Evolutionary conservation across 1,140 invertebrate genomes (phyloP).

Genomic region (Probaryconus sp.): DNA sequence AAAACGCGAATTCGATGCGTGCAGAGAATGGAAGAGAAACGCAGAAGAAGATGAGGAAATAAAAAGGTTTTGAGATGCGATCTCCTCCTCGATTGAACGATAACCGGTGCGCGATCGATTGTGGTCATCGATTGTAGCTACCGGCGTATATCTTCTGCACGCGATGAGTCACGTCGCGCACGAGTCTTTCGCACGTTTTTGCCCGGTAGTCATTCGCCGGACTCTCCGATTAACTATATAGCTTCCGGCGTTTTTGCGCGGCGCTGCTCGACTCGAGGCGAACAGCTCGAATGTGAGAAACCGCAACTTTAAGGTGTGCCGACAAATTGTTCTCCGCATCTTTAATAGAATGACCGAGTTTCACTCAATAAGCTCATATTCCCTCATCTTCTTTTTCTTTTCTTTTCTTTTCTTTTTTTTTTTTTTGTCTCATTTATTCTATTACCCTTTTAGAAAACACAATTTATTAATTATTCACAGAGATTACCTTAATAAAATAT

Average conservation of each 20-base stretch:
- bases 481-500: no score
- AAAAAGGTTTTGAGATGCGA: constrained; percentile 45
- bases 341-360: constrained; percentile 31
- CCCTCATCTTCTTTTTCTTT: neutral
- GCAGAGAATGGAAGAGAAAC: constrained; percentile 36
- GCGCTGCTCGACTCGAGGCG: constrained; percentile 22
- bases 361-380: constrained; percentile 20
- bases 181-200: constrained; percentile 71
- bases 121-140: constrained; percentile 32
- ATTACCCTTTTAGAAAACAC: no score
- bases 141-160: constrained; percentile 47
- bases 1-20: constrained; percentile 40
- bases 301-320: constrained; percentile 32
- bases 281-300: constrained; percentile 29
- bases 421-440: no score
- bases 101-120: constrained; percentile 42
- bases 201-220: constrained; percentile 55
- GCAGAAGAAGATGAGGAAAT: constrained; percentile 13
- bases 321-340: constrained; percentile 33
- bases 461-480: no score
- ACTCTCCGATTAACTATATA: constrained; percentile 68
- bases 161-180: constrained; percentile 64
- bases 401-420: constrained; percentile 1
- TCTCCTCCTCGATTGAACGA: constrained; percentile 44
- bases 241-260: constrained; percentile 64